Percentiles rank a stretch among this genome's conserved stretches.
These are phyloP conservation scores for Rapana venosa DNA, from an alignment of 2,888 invertebrate genomes.

Conservation along the genomic window DNA sequence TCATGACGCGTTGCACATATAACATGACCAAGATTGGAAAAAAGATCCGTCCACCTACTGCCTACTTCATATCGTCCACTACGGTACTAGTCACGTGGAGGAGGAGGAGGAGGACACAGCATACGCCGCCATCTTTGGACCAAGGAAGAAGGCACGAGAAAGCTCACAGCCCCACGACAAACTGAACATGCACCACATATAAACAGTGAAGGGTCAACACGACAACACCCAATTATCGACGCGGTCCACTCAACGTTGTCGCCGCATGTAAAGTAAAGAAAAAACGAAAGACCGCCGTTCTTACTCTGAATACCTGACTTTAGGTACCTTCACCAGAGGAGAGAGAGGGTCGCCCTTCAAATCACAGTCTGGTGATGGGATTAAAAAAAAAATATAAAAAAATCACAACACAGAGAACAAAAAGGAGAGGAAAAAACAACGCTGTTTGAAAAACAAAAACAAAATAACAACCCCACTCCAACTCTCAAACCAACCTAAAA, in stretches of 20 bases:
- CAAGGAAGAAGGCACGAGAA: slow-evolving; percentile 33
- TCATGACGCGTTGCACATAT: too few species aligned
- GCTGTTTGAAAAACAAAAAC: too few species aligned
- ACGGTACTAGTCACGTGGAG: too few species aligned
- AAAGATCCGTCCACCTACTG: too few species aligned
- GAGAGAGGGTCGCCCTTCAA: not conserved
- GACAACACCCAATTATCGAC: not conserved
- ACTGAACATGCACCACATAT: too few species aligned
- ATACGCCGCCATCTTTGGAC: slow-evolving; percentile 30
- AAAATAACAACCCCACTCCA: too few species aligned
- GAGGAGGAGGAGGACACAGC: not conserved
- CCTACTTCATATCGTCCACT: too few species aligned
- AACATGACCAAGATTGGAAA: too few species aligned
- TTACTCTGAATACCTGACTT: not conserved
- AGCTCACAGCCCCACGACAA: not conserved
- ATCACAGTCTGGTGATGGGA: slow-evolving; percentile 11
- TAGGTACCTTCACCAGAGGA: not conserved
- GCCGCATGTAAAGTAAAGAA: too few species aligned
- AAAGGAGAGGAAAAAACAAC: not conserved
- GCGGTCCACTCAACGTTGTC: not conserved
- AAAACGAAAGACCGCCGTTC: not conserved
- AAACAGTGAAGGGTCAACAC: not conserved
- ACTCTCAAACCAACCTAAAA: too few species aligned
- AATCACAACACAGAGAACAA: not conserved
- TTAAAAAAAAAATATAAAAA: not conserved